Conservation (phyloP, 1,140 invertebrate genomes). For the Hyles euphorbiae region DNA sequence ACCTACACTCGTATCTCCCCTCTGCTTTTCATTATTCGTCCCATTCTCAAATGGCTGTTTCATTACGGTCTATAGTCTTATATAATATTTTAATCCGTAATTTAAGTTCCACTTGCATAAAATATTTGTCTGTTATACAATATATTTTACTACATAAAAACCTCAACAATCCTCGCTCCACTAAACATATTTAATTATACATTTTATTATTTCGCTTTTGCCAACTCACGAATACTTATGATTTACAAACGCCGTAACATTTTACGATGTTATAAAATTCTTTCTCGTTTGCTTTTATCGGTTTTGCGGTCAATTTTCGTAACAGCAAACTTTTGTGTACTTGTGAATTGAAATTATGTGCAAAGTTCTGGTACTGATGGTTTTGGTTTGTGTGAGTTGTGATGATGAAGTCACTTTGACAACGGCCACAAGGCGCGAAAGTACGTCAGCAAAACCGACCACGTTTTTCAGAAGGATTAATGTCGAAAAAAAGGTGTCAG, state of each 20-base stretch:
- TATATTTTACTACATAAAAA: no score
- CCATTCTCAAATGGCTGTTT: no score
- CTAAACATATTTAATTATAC: no score
- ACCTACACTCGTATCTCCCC: no score
- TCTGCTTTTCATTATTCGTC: no score
- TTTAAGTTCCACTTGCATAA: no score
- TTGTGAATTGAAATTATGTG: no score
- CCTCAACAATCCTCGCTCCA: no score
- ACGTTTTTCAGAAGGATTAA: conserved; percentile 19
- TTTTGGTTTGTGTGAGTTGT: conserved; percentile 1
- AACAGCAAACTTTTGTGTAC: no score
- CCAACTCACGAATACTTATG: not conserved
- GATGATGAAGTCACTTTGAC: conserved; percentile 22
- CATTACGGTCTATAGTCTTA: no score
- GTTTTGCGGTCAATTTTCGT: conserved; percentile 1
- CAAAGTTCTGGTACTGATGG: not conserved
- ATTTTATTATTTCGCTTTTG: not conserved
- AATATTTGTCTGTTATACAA: no score
- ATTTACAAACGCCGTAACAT: conserved; percentile 10
- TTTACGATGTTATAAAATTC: conserved; percentile 15
- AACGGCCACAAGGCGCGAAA: conserved; percentile 12
- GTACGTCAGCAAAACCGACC: conserved; percentile 20
- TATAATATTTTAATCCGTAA: no score
- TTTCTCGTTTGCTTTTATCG: conserved; percentile 8
- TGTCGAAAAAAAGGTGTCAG: not conserved